These are phyloP conservation scores for Pristionchus arcanus DNA, from an alignment of 2,888 invertebrate genomes.

Conservation along the genomic window DNA sequence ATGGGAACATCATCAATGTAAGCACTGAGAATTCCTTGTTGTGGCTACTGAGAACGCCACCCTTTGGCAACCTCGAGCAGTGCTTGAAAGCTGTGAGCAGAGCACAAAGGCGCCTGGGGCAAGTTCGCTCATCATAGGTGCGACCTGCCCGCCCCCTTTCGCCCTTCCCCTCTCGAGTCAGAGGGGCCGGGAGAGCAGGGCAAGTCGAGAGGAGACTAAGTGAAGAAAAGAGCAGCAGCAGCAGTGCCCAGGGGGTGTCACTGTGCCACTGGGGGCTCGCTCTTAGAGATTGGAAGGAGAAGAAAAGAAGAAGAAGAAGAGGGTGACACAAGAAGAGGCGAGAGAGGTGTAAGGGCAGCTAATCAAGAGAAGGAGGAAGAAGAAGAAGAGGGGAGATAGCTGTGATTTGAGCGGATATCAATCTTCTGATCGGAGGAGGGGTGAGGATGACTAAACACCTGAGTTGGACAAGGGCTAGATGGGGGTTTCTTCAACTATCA, in stretches of 20 bases:
- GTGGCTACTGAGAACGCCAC: neutral
- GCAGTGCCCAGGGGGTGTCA: neutral
- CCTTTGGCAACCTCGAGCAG: neutral
- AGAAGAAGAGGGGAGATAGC: neutral
- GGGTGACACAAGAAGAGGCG: constrained; percentile 24
- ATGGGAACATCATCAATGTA: neutral
- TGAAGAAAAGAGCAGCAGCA: neutral
- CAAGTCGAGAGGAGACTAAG: neutral
- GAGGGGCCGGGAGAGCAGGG: neutral
- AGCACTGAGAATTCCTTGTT: too few relatives aligned
- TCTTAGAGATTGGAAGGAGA: neutral
- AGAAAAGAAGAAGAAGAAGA: neutral
- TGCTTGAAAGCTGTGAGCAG: neutral
- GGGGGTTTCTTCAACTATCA: neutral
- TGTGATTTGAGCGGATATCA: neutral
- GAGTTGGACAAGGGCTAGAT: neutral
- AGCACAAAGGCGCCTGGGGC: neutral
- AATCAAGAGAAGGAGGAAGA: constrained; percentile 19
- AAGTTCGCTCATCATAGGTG: neutral
- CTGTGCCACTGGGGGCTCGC: neutral
- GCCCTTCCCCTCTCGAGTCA: neutral
- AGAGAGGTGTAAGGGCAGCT: constrained; percentile 40
- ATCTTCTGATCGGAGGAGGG: constrained; percentile 5
- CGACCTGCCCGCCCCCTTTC: neutral
- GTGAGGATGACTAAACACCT: neutral